Conservation (phyloP, 2,113 vertebrate species). For the Cygnus buccinator region DNA sequence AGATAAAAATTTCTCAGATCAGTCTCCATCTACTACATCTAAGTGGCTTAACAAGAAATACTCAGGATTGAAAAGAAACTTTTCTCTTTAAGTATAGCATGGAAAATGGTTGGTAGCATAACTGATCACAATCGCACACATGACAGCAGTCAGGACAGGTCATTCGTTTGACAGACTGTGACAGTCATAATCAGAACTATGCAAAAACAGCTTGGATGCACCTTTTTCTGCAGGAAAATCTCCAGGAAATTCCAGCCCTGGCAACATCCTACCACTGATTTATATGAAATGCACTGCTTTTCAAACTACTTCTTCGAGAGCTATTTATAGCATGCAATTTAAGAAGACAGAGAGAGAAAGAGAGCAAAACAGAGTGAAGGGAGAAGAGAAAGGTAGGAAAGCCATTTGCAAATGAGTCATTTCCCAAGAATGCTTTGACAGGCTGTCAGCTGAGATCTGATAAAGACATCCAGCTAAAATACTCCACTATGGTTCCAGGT, state of each 20-base stretch:
- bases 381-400: conserved; percentile 24
- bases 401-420: conserved; percentile 23
- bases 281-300: not conserved
- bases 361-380: not conserved
- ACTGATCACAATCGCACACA: not conserved
- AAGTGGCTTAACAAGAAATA: not conserved
- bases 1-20: not conserved
- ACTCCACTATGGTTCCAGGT: not conserved
- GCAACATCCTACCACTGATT: not conserved
- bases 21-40: not conserved
- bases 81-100: not conserved
- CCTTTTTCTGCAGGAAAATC: not conserved
- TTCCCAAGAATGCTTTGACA: conserved; percentile 47
- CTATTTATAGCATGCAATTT: conserved; percentile 35
- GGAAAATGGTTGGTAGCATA: not conserved
- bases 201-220: not conserved
- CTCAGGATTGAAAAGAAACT: not conserved
- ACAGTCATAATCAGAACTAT: not conserved
- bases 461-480: conserved; percentile 42
- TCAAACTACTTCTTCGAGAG: not conserved
- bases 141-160: not conserved
- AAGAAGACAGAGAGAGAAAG: not conserved
- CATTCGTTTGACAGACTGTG: not conserved
- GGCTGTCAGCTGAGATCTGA: conserved; percentile 44
- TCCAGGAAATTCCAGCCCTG: not conserved